phyloP scores from a whole-genome alignment of 2,888 invertebrate species.

The Nomada flava region DNA sequence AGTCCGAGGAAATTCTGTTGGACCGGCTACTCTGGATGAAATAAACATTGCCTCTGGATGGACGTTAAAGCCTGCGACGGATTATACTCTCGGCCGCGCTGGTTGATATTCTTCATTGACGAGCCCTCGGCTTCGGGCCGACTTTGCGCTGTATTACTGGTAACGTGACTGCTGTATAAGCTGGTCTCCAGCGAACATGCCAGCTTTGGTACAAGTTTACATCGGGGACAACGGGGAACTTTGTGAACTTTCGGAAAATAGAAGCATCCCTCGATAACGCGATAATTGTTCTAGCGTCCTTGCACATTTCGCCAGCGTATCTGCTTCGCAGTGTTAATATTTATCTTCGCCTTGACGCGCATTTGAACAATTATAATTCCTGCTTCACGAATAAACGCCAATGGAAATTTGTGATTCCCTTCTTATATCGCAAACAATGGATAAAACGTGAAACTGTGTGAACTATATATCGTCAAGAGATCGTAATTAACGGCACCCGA shows the following conservation, averaged over 20 bases:
- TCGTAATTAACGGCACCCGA: background rate
- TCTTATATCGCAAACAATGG: background rate
- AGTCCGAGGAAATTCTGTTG: background rate
- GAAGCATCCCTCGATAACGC: constrained; percentile 32
- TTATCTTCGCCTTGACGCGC: background rate
- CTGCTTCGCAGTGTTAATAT: background rate
- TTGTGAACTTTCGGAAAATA: constrained; percentile 36
- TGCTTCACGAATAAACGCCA: too few species aligned
- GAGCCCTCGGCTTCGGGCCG: constrained; percentile 31
- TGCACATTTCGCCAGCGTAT: background rate
- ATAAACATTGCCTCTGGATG: background rate
- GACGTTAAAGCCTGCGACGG: constrained; percentile 19
- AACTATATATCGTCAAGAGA: too few species aligned
- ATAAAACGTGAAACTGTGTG: too few species aligned
- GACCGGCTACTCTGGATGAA: background rate
- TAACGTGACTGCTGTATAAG: constrained; percentile 65
- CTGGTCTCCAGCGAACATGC: constrained; percentile 45
- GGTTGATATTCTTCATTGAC: constrained; percentile 56
- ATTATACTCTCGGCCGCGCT: constrained; percentile 29
- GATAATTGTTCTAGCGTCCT: constrained; percentile 43
- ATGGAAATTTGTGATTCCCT: too few species aligned
- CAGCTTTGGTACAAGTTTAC: constrained; percentile 52
- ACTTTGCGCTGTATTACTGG: constrained; percentile 49
- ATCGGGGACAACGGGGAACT: constrained; percentile 42
- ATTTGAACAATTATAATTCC: background rate